Evolutionary conservation across 2,888 invertebrate genomes (phyloP), one percentile per base, ranked within the genome.

Genomic region (Prosapia bicincta): DNA sequence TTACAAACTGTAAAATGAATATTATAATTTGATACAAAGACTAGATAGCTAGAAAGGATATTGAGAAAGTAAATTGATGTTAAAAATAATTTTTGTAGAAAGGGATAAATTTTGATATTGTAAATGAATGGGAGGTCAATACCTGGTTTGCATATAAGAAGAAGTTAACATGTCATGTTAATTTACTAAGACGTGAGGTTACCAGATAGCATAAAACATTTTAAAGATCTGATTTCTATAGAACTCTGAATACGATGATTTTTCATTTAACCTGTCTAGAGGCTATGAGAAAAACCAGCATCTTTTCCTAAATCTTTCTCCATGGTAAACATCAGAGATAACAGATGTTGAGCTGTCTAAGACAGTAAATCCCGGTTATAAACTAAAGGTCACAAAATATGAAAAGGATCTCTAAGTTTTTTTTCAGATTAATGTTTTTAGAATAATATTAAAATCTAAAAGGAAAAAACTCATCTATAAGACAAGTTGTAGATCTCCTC

Each of bases 1-100:
- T 24, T 20, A n/a, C 23, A 26, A 24, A 26, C 23, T 70, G 38
- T 38, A 70, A 70, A 70, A 70, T 38, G 24, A 70, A 70, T 7
- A 38, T 9, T 70, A 30, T 70, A 38, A 70, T 70, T 23, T 70
- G 0, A 32, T 70, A n/a, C 32, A 70, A 38, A 38, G 32, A 70
- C 23, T 30, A 28, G 32, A 70, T 15, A 38, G 38, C 25, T 38
- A 70, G 70, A 70, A 25, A 70, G 38, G 32, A 38, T 32, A 30
- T 20, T 30, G 24, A 1, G 7, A 24, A 10, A 70, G 15, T 23
- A 32, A 24, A 70, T 0, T 32, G 9, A 30, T 30, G 32, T 38
- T 25, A 70, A 23, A 30, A 70, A 25, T 38, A 70, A 30, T n/a
- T 30, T 70, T 32, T n/a, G 70, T 7, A 32, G 70, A 38, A 25